Conservation (phyloP, 2,888 invertebrate species). For the Rhabditoides inermis region DNA sequence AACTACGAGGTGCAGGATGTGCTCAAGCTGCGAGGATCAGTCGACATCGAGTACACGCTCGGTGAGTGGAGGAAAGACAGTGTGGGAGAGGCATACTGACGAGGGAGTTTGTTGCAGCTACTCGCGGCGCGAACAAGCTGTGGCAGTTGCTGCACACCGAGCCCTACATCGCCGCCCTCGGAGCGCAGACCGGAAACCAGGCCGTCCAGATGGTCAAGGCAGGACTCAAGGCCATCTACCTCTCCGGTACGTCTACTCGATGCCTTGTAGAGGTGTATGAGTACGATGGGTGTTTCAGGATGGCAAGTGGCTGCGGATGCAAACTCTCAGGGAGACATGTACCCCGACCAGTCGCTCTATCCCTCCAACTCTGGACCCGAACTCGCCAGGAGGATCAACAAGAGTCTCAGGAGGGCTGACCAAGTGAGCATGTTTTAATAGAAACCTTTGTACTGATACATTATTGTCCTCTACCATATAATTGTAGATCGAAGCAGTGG, state of each 20-base stretch:
- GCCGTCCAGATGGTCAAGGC: slow-evolving; percentile 54
- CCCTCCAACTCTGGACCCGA: slow-evolving; percentile 54
- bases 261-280: neutral
- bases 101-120: no score
- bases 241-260: slow-evolving; percentile 43
- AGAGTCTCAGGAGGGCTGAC: slow-evolving; percentile 52
- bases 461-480: neutral
- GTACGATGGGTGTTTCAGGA: slow-evolving; percentile 24
- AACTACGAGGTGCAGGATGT: slow-evolving; percentile 51
- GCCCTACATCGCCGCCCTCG: slow-evolving; percentile 52
- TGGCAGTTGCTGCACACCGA: slow-evolving; percentile 52
- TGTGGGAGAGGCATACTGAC: no score
- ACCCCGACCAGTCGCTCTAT: slow-evolving; percentile 54
- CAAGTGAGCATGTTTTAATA: slow-evolving; percentile 29
- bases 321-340: slow-evolving; percentile 53
- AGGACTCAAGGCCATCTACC: slow-evolving; percentile 53
- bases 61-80: no score
- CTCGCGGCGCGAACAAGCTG: slow-evolving; percentile 52
- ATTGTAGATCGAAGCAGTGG: slow-evolving; percentile 41
- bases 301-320: slow-evolving; percentile 55
- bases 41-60: slow-evolving; percentile 53
- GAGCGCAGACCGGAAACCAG: slow-evolving; percentile 54
- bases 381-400: slow-evolving; percentile 51
- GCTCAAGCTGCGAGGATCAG: slow-evolving; percentile 50
- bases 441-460: neutral